Percentiles rank a stretch among this genome's conserved stretches.
Conservation (phyloP, 2,113 vertebrate genomes). For the Blennius ocellaris region DNA sequence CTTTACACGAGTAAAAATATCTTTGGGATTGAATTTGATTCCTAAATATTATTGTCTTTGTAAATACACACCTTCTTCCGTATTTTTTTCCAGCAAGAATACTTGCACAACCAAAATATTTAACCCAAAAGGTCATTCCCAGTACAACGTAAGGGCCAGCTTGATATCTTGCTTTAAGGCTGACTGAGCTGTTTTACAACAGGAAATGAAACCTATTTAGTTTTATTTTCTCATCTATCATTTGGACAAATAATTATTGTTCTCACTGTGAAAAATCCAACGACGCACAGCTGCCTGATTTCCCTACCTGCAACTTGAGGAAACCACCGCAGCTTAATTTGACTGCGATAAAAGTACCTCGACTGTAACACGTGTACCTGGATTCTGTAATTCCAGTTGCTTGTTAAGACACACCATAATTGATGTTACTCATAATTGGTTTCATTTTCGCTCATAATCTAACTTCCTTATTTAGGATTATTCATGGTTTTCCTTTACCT, state of each 20-base stretch:
- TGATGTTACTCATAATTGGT: conserved; percentile 57
- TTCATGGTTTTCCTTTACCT: conserved; percentile 43
- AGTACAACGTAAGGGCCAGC: neutral
- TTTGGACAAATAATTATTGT: neutral
- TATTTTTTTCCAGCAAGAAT: neutral
- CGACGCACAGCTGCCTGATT: neutral
- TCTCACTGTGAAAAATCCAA: neutral
- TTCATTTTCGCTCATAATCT: conserved; percentile 37
- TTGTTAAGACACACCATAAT: conserved; percentile 20
- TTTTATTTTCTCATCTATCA: neutral
- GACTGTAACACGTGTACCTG: too few species aligned
- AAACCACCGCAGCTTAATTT: too few species aligned
- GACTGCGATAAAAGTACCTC: too few species aligned
- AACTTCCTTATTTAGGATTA: conserved; percentile 36
- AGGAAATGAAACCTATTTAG: neutral
- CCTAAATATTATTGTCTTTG: too few species aligned
- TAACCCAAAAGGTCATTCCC: too few species aligned
- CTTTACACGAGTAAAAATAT: too few species aligned
- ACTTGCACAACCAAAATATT: too few species aligned
- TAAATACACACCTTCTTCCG: too few species aligned
- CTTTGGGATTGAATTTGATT: too few species aligned
- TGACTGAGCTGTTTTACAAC: neutral
- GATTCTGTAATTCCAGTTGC: too few species aligned
- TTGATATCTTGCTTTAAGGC: neutral
- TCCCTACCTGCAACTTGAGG: neutral